Evolutionary conservation across 2,888 invertebrate species (phyloP).

Genomic region (Rapana venosa): DNA sequence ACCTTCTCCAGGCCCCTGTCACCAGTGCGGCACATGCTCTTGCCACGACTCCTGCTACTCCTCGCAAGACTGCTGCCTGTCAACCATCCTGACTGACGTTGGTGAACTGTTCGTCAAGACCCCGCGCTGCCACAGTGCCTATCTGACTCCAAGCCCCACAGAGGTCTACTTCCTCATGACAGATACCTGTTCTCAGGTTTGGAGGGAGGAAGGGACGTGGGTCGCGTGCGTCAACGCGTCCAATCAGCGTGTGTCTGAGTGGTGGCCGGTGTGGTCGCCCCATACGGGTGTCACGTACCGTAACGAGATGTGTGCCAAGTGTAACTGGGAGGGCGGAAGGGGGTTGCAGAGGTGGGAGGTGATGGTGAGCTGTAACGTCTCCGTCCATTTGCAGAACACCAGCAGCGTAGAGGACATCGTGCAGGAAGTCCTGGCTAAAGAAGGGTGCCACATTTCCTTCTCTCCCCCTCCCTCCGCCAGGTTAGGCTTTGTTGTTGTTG

Average conservation of each 20-base stretch:
- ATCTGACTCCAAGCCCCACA: not conserved
- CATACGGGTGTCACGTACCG: not conserved
- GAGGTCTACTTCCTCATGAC: not conserved
- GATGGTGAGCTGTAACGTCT: not conserved
- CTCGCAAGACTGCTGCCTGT: not conserved
- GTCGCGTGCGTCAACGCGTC: not conserved
- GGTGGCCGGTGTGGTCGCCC: conserved; percentile 1
- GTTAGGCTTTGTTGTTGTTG: no score
- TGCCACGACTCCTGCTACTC: not conserved
- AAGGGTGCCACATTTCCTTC: not conserved
- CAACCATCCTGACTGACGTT: not conserved
- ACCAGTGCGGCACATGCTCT: not conserved
- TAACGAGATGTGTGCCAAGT: not conserved
- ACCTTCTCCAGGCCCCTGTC: not conserved
- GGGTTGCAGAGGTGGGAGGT: not conserved
- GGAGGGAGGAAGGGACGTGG: not conserved
- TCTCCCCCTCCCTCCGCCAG: not conserved
- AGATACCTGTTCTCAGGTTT: not conserved
- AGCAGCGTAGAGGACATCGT: not conserved
- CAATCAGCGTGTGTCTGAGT: not conserved
- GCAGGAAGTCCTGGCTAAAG: not conserved
- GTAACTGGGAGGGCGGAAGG: not conserved
- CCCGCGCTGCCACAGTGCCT: not conserved
- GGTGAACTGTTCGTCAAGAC: not conserved
- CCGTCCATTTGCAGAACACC: not conserved